Base-by-base conservation (phyloP, 2,113 vertebrate genomes). In the Cygnus atratus region DNA sequence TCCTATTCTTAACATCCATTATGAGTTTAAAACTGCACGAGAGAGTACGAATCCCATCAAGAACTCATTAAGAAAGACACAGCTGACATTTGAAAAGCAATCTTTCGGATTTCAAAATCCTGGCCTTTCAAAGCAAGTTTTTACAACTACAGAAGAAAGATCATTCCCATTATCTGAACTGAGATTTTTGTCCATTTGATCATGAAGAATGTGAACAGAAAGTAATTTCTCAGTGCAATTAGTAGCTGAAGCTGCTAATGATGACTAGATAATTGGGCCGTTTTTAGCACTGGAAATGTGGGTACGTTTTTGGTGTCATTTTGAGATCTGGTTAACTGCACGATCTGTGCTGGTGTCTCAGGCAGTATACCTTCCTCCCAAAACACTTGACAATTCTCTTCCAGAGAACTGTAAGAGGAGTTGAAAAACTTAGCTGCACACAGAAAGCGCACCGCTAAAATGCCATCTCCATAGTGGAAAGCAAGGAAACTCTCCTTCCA, bases 401-500 rank as follows among this genome's bases (percentile, higher is more conserved):
- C 28, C 35, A 52, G 11, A 85, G 25, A 11, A 8, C 5, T 18
- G 39, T 0, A 0, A 65, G 52, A 63, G 9, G 31, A 90, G 29
- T 4, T 43, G 43, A 75, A 93, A 91, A 65, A 4, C 15, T 66
- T 13, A 58, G 17, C 29, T 55, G 28, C 18, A 55, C 13, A 33
- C 4, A 68, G 44, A 44, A 91, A 1, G 3, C 10, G 0, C 48
- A 43, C 37, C 48, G 52, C 37, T 48, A 37, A 58, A 61, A 74
- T 1, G 2, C 11, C 8, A 33, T 13, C 21, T 54, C 54, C n/a
- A 1, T 6, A 72, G 54, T 0, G 4, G 5, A 73, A 86, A 72
- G 41, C 35, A 37, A 5, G 2, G 12, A 74, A 79, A 1, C 5
- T 35, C 72, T 50, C 22, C 11, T 84, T 25, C 35, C 37, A 39